Percentiles rank a stretch among this genome's conserved stretches.
These are phyloP conservation scores for Ganaspis sp. DNA, from an alignment of 1,140 invertebrate species.

Conservation along the genomic window DNA sequence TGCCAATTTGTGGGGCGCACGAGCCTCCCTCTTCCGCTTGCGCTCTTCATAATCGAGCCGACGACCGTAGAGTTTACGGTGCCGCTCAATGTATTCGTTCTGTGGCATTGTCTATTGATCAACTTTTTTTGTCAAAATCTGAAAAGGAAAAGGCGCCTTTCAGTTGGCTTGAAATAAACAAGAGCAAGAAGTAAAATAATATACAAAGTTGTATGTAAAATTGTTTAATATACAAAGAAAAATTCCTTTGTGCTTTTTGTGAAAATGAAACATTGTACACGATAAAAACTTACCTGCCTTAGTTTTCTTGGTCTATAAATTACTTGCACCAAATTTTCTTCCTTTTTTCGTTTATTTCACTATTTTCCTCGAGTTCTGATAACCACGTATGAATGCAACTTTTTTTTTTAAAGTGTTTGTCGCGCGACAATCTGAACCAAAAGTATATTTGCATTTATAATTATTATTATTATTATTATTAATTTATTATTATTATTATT, in stretches of 20 bases:
- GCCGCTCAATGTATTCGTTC: slow-evolving; percentile 99
- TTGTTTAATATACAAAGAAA: too few species aligned
- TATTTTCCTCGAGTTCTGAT: slow-evolving; percentile 12
- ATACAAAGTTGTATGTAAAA: too few species aligned
- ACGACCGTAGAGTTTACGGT: slow-evolving; percentile 96
- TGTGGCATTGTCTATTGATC: slow-evolving; percentile 90
- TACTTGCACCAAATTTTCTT: slow-evolving; percentile 42
- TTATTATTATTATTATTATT: too few species aligned
- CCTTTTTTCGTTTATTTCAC: slow-evolving; percentile 7
- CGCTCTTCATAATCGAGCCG: slow-evolving; percentile 98
- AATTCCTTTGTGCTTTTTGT: background rate
- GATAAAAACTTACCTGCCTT: slow-evolving; percentile 44
- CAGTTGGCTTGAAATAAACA: too few species aligned
- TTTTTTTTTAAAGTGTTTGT: too few species aligned
- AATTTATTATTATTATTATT: too few species aligned
- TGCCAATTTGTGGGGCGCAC: slow-evolving; percentile 92
- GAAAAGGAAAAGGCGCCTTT: background rate
- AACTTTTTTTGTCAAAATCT: background rate
- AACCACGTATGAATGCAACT: too few species aligned
- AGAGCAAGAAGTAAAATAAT: too few species aligned
- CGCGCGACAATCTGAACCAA: too few species aligned
- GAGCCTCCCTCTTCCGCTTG: slow-evolving; percentile 96
- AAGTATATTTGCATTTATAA: too few species aligned
- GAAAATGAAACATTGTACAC: slow-evolving; percentile 46
- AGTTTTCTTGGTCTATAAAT: slow-evolving; percentile 13